Evolutionary conservation across 2,113 vertebrate species (phyloP), one percentile per base, ranked within the genome.

Genomic region (Sciurus niger): DNA sequence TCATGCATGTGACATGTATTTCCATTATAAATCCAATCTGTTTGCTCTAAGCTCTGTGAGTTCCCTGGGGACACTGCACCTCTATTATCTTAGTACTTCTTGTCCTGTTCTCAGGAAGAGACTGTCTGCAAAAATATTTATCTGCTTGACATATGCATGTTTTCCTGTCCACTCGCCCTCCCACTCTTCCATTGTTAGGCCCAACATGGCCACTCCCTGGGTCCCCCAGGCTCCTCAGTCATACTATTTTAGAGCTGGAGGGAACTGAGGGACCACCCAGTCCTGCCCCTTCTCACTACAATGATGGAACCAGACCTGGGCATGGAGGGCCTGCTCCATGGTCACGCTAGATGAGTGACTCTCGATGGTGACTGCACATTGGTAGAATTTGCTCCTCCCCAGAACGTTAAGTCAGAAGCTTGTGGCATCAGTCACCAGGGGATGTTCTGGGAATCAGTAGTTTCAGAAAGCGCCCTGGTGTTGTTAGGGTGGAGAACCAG

Each of bases 81-180:
- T 55, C 53, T 78, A 11, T 84, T 74, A 85, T 82, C 65, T 80
- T 58, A 73, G 77, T 63, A 80, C 70, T 73, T 60, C 65, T 85
- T 37, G 60, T 93, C 87, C 94, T 90, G 22, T 92, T 88, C 51
- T 48, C 82, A 40, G 82, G 72, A 74, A 93, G 53, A 84, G 37
- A 68, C 46, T 63, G 65, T 90, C 70, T 87, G 76, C 10, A 6
- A 89, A 68, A 77, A 92, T 14, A 68, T 10, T 78, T 37, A 43
- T 28, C 17, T 63, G 32, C 51, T 58, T 78, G 40, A 43, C 9
- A 3, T 43, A 37, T 1, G 3, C 24, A 1, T 63, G 25, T 37
- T 79, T 93, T 82, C 88, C 76, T 70, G 40, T 85, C 73, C 55
- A 60, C 67, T 68, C 46, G 37, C 55, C 22, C n/a, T 28, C 7